These are phyloP conservation scores for Drosophila melanica DNA, from an alignment of 1,140 invertebrate species.

Conservation along the genomic window DNA sequence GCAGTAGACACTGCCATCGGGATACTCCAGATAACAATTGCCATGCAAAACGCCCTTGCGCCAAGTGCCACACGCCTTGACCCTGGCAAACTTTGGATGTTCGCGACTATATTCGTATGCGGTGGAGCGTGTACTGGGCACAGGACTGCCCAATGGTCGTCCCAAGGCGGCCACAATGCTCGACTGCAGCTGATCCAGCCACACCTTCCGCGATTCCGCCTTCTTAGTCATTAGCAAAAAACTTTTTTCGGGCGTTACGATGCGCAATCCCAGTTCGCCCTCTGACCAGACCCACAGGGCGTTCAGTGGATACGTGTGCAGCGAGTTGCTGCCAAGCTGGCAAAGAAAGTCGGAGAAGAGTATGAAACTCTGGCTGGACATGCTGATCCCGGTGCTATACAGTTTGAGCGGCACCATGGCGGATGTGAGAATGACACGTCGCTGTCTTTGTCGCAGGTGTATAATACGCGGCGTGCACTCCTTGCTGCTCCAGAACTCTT, in stretches of 20 bases:
- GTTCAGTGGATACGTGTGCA: conserved; percentile 87
- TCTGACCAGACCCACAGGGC: conserved; percentile 91
- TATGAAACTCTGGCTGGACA: conserved; percentile 89
- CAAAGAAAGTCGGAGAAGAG: conserved; percentile 90
- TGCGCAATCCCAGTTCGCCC: conserved; percentile 85
- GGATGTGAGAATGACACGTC: conserved; percentile 91
- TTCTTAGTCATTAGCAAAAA: conserved; percentile 88
- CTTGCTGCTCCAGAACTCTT: conserved; percentile 77
- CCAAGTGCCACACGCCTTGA: conserved; percentile 91
- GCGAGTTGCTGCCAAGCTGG: conserved; percentile 87
- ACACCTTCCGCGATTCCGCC: conserved; percentile 90
- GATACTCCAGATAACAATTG: conserved; percentile 91
- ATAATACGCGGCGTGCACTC: conserved; percentile 61
- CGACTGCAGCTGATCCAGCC: conserved; percentile 89
- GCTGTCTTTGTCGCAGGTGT: conserved; percentile 80
- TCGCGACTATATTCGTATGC: conserved; percentile 89
- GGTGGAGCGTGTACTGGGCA: conserved; percentile 89
- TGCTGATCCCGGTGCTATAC: conserved; percentile 79
- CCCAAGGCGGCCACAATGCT: conserved; percentile 87
- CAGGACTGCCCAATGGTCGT: conserved; percentile 85
- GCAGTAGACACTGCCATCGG: conserved; percentile 90
- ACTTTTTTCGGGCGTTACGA: conserved; percentile 90
- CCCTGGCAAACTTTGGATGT: conserved; percentile 89
- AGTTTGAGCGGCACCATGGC: conserved; percentile 88
- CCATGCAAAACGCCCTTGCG: conserved; percentile 92